A percentile compares a stretch with the other conserved stretches of the same genome.
Conservation (phyloP, 2,797 vertebrate genomes). For the Spinus olivaceus region DNA sequence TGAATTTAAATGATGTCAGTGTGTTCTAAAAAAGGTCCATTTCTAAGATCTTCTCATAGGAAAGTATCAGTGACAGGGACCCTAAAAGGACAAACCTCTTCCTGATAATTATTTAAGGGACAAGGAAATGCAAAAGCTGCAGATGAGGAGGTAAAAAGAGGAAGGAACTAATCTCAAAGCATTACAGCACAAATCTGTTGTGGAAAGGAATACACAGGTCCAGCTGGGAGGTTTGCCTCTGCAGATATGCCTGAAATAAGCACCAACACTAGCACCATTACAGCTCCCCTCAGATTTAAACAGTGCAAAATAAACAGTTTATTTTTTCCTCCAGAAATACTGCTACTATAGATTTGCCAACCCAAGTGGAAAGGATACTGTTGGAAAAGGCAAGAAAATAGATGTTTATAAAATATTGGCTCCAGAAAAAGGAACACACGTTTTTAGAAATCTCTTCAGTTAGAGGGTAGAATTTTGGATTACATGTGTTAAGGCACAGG, state of each 20-base stretch:
- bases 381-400: background rate
- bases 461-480: background rate
- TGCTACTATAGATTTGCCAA: background rate
- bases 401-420: background rate
- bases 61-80: background rate
- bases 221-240: background rate
- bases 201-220: background rate
- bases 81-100: background rate
- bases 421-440: background rate
- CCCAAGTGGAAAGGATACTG: background rate
- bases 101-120: background rate
- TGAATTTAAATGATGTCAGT: background rate
- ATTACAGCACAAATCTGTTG: background rate
- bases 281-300: background rate
- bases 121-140: background rate
- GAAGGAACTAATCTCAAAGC: background rate
- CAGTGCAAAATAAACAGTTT: background rate
- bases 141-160: background rate
- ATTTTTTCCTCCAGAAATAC: background rate
- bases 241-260: background rate
- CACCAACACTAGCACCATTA: background rate
- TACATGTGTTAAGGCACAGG: background rate
- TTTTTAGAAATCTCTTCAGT: conserved; percentile 4
- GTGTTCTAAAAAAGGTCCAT: background rate
- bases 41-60: background rate